phyloP scores from a whole-genome alignment of 2,113 vertebrate genomes.

The rat (Rattus norvegicus) region DNA sequence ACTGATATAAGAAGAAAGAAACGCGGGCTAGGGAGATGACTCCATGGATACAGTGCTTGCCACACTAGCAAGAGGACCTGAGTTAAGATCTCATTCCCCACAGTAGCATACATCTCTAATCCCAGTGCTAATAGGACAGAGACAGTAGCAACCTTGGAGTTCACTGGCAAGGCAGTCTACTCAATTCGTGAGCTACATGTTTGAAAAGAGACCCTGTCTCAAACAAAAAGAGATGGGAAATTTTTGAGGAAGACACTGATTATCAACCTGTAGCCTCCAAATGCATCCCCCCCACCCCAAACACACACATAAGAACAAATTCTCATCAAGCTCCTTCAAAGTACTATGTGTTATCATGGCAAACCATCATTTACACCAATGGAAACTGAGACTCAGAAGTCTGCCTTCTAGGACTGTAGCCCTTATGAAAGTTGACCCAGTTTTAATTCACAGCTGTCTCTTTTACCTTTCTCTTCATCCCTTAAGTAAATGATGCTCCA shows the following conservation, averaged over 20 bases:
- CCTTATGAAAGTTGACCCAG: neutral
- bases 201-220: neutral
- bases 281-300: neutral
- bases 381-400: neutral
- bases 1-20: neutral
- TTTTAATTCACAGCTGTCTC: neutral
- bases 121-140: neutral
- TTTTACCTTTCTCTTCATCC: neutral
- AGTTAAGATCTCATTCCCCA: neutral
- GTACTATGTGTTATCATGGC: neutral
- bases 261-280: neutral
- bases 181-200: neutral
- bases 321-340: neutral
- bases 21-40: neutral
- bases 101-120: neutral
- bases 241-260: neutral
- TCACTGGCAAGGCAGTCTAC: neutral
- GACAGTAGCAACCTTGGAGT: neutral
- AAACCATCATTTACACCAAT: neutral
- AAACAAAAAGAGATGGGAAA: too few relatives aligned
- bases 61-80: neutral
- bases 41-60: neutral
- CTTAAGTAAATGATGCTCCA: neutral
- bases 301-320: neutral
- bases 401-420: neutral